Base-by-base conservation (phyloP, 2,888 invertebrate genomes). In the Ellobium chinense region DNA sequence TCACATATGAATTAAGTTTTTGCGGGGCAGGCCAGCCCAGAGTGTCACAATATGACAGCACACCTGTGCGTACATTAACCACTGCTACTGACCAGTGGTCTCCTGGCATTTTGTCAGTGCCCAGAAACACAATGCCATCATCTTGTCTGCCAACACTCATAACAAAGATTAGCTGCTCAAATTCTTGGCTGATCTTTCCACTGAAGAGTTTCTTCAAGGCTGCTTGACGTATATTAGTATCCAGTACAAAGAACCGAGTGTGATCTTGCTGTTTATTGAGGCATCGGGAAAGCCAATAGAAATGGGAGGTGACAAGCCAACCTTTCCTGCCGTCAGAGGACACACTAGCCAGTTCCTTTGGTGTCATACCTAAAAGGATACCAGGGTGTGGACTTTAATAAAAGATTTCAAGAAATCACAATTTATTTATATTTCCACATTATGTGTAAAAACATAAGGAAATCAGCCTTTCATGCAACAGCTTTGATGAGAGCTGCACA, bases 61-160 rank as follows among this genome's bases (percentile, higher is more conserved):
- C 27, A 27, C 75, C 69, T 18, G 37, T 24, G 14, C n/a, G 7
- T 12, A 75, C 34, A 36, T 80, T 70, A 24, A 80, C 69, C 24
- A 80, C 70, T 18, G 75, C 74, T n/a, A 80, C 36, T 24, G 80
- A 75, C 80, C 80, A 80, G 31, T 80, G 80, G 37, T 80, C 80
- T 21, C 80, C 80, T n/a, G 36, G 75, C 68, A 69, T 69, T 34
- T 69, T 80, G 34, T 80, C 75, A 12, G 39, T 80, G 21, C 80
- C 75, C 27, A 80, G 34, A 54, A 75, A 80, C 0, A 80, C 80
- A 36, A 69, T 27, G 2, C 80, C 80, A 63, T 80, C 69, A 62
- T 80, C 80, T 31, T 80, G 80, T 31, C 80, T 27, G 4, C 80
- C 80, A 31, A 80, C 80, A 62, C 80, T 69, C 75, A 80, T 27